Percentiles rank a stretch among this genome's conserved stretches.
These are phyloP conservation scores for Cryptotermes secundus DNA, from an alignment of 1,140 invertebrate species.

Conservation along the genomic window DNA sequence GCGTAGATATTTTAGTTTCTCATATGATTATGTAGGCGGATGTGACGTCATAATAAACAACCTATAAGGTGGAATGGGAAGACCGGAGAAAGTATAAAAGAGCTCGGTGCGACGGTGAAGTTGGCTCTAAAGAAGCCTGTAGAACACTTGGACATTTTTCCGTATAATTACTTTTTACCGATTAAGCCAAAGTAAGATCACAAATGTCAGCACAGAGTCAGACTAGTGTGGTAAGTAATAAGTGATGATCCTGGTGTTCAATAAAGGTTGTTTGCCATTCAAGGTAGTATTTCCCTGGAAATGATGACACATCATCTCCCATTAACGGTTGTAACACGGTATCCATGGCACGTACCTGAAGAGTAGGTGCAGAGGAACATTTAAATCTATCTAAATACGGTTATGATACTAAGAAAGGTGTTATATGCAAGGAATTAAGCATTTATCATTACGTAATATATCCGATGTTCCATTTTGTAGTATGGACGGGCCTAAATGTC, in stretches of 20 bases:
- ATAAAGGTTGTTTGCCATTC: slow-evolving; percentile 31
- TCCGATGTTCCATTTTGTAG: no score
- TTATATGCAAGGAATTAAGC: no score
- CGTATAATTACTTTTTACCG: slow-evolving; percentile 19
- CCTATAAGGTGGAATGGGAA: slow-evolving; percentile 32
- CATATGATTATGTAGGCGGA: neutral
- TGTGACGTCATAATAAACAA: slow-evolving; percentile 4
- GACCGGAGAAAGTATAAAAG: slow-evolving; percentile 48
- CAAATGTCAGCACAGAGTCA: slow-evolving; percentile 51
- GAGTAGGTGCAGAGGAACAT: no score
- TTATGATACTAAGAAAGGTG: no score
- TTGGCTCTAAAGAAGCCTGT: slow-evolving; percentile 40
- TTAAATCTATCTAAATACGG: no score
- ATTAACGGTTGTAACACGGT: slow-evolving; percentile 8
- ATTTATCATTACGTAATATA: no score
- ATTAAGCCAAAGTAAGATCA: no score
- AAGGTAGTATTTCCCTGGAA: slow-evolving; percentile 23
- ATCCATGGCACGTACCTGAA: neutral
- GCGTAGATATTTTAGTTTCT: neutral
- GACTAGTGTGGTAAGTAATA: slow-evolving; percentile 55
- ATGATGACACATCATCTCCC: slow-evolving; percentile 28
- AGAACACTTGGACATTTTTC: neutral
- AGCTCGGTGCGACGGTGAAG: slow-evolving; percentile 42
- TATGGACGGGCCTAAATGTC: no score
- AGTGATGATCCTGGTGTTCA: neutral